A percentile compares a stretch with the other conserved stretches of the same genome.
phyloP scores from a whole-genome alignment of 2,888 invertebrate genomes.

The Endotricha flammealis region DNA sequence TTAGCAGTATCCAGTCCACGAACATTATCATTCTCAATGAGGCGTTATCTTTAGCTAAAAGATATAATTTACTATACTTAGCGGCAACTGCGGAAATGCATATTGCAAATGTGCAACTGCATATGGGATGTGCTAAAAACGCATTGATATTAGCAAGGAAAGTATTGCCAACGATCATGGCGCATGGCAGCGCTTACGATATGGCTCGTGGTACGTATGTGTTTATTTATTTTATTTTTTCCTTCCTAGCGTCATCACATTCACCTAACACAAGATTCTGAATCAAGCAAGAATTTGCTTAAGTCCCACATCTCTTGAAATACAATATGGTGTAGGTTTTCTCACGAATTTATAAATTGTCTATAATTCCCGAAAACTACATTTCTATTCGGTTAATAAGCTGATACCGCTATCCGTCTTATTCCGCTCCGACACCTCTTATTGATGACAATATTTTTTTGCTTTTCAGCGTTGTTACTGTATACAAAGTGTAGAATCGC shows the following conservation, averaged over 20 bases:
- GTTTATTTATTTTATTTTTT: background rate
- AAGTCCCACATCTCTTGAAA: too few species aligned
- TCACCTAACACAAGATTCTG: too few species aligned
- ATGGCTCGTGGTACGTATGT: slow-evolving; percentile 80
- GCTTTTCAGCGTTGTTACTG: slow-evolving; percentile 77
- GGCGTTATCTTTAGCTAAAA: slow-evolving; percentile 85
- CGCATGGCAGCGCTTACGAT: slow-evolving; percentile 90
- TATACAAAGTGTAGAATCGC: slow-evolving; percentile 89
- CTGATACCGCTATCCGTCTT: too few species aligned
- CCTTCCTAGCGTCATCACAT: too few species aligned
- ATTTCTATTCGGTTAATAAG: too few species aligned
- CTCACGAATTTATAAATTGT: too few species aligned
- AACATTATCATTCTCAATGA: slow-evolving; percentile 80
- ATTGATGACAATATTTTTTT: too few species aligned
- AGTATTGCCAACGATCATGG: slow-evolving; percentile 84
- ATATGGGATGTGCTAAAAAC: slow-evolving; percentile 86
- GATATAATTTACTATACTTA: slow-evolving; percentile 87
- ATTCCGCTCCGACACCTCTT: too few species aligned
- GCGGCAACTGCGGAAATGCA: slow-evolving; percentile 86
- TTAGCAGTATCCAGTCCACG: slow-evolving; percentile 73
- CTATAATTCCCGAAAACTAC: too few species aligned
- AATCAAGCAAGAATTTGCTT: too few species aligned
- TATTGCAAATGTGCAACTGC: slow-evolving; percentile 86
- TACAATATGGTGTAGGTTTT: too few species aligned
- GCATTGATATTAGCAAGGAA: slow-evolving; percentile 84